Base-by-base conservation (phyloP, 2,113 vertebrate species). In the Tetraodon nigroviridis region DNA sequence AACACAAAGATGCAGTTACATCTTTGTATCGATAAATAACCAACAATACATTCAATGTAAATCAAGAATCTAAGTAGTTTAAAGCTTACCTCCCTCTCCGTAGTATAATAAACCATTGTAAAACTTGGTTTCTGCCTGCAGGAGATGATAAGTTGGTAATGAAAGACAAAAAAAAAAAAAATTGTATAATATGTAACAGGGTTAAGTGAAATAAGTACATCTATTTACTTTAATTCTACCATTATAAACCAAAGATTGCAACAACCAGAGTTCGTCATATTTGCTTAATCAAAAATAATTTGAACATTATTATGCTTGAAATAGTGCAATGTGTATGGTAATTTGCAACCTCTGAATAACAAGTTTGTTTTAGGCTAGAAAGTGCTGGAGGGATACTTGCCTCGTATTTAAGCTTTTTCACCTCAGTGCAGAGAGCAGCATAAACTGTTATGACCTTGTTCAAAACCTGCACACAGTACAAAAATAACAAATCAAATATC, bases 371-470 rank as follows among this genome's bases (percentile, higher is more conserved):
- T 17, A 46, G 44, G n/a, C 6, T 7, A 17, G 7, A 46, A 46
- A 16, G 15, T 7, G 17, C 17, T 17, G 6, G 45, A 32, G 44
- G 5, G 3, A 45, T 4, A 11, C 70, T 90, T 91, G 97, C 97
- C 94, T 99, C 97, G 84, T 95, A 93, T 80, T 98, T 99, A 69
- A 99, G 89, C 61, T 98, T 98, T 87, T 97, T 99, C 74, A 97
- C 94, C 88, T 99, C 97, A 90, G 94, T 96, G 67, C 96, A 99
- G 71, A 99, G 92, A 52, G 96, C 96, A 62, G 97, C 96, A 80
- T 97, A 99, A 56, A 99, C 97, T 58, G 97, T 99, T 51, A 99
- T 95, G 50, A 99, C 95, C 91, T 99, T 99, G 84, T 99, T 99
- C 70, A 99, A 89, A 78, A 99, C 92, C 96, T 99, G 60, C 37